Base-by-base conservation (phyloP, 1,140 invertebrate genomes). In the Lordiphosa mommai region DNA sequence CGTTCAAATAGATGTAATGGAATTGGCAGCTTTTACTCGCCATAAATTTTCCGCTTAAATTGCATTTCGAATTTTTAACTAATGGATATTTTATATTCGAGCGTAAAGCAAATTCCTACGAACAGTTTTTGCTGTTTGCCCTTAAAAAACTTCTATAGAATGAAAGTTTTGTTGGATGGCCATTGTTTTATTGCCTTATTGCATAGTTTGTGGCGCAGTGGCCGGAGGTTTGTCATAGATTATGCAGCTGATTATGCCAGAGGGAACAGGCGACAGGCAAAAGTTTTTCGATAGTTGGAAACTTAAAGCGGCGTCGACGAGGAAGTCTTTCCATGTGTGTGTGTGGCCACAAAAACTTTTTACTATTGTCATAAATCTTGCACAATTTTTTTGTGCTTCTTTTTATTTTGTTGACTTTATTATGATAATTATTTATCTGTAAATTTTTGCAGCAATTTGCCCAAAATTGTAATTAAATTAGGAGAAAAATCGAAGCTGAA, bases 261-360 rank as follows among this genome's bases (percentile, higher is more conserved):
- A 10, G 40, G 27, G 47, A 29, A 12, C 1, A 10, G 29, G 10
- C 5, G 48, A 23, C 2, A 36, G 29, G 49, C 53, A 69, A 69
- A 69, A 69, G 44, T 69, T 69, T 69, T 50, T 43, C 66, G 66
- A 69, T 69, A 69, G 66, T 56, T 49, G 30, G 50, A 27, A 65
- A 69, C 63, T 61, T 66, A 66, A 66, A 23, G 20, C 20, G 20
- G 57, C 61, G 44, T 43, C 66, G 43, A 46, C 48, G 48, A n/a
- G 59, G 41, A 68, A 68, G 44, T 38, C 48, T 65, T 23, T 23
- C 5, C 20, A 48, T 58, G 47, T 40, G 57, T 48, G 30, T 47
- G 48, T 14, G 43, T 34, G 32, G 60, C 61, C 53, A 69, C 40
- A 65, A 69, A 69, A 69, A 49, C 51, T 68, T 53, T 69, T 53